Evolutionary conservation across 2,888 invertebrate genomes (phyloP), one percentile per base, ranked within the genome.

Genomic region (Agrotis ipsilon): DNA sequence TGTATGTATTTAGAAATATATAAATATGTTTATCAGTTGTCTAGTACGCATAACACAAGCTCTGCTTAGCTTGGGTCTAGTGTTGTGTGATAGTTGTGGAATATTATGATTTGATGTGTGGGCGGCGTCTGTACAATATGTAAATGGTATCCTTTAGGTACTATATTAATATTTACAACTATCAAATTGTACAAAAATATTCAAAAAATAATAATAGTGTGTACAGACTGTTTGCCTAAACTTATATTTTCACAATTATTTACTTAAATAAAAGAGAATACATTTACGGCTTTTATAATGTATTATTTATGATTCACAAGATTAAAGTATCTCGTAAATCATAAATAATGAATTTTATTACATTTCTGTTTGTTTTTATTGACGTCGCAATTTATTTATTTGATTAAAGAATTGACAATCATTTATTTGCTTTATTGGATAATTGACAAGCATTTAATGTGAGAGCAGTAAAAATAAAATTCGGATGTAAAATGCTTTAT

Each of bases 231-330:
- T 21, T 9, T 49, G 27, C 7, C 7, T 54, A 45, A 21, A 11
- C 7, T 9, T 45, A 6, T 49, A 39, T 2, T 48, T 32, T 32
- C 21, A 27, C 13, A 64, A 27, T 19, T 39, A 16, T 51, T 46
- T 18, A 51, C n/a, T 4, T 51, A 24, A 59, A 74, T 51, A 39
- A 66, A 74, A 43, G 6, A 3, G 11, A 43, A 59, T 54, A 27
- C 27, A 48, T 74, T 66, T n/a, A 48, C n/a, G 18, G 11, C 2
- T 39, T 66, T 55, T 39, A 21, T 43, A 43, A 21, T 48, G 49
- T 39, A 39, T 52, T 24, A 24, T 46, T 55, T 55, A 32, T 32
- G 32, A 32, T 55, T 32, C 14, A 55, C 32, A 27, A 32, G 13
- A 14, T 32, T n/a, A n/a, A n/a, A n/a, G n/a, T n/a, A n/a, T n/a